These are phyloP conservation scores for Spodoptera exigua DNA, from an alignment of 2,888 invertebrate species.

Conservation along the genomic window DNA sequence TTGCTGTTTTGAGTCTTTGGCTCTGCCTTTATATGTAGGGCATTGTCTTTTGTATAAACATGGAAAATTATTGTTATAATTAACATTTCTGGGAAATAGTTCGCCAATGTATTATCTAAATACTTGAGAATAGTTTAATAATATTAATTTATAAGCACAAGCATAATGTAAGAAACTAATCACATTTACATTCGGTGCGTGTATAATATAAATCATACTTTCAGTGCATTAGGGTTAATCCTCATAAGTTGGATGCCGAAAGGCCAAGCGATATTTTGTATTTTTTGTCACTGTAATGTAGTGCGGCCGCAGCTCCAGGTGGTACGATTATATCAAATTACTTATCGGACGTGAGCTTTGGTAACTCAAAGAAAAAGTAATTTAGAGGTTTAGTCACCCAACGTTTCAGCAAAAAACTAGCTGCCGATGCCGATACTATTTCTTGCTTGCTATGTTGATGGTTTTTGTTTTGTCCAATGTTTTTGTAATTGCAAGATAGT, in stretches of 20 bases:
- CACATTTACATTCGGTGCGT: slow-evolving; percentile 32
- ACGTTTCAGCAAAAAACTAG: slow-evolving; percentile 37
- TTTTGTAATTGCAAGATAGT: slow-evolving; percentile 61
- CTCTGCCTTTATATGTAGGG: slow-evolving; percentile 17
- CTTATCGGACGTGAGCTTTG: slow-evolving; percentile 58
- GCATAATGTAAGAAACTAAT: slow-evolving; percentile 44
- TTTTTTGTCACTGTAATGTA: slow-evolving; percentile 75
- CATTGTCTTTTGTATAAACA: slow-evolving; percentile 46
- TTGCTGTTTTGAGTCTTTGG: slow-evolving; percentile 3
- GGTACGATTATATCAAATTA: slow-evolving; percentile 79
- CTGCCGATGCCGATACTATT: slow-evolving; percentile 21
- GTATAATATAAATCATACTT: slow-evolving; percentile 34
- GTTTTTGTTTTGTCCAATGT: slow-evolving; percentile 43
- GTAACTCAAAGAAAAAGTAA: slow-evolving; percentile 36
- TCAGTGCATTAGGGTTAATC: slow-evolving; percentile 57
- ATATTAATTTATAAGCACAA: slow-evolving; percentile 8
- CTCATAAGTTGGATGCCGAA: slow-evolving; percentile 67
- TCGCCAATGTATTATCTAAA: slow-evolving; percentile 19
- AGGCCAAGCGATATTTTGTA: slow-evolving; percentile 73
- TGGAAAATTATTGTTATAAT: slow-evolving; percentile 34
- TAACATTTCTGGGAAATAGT: slow-evolving; percentile 23
- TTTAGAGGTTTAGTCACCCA: slow-evolving; percentile 44
- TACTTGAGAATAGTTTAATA: slow-evolving; percentile 12
- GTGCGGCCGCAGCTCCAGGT: slow-evolving; percentile 72
- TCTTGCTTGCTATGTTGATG: slow-evolving; percentile 30